Base-by-base conservation (phyloP, 2,888 invertebrate species). In the Stenolophus ochropezus region DNA sequence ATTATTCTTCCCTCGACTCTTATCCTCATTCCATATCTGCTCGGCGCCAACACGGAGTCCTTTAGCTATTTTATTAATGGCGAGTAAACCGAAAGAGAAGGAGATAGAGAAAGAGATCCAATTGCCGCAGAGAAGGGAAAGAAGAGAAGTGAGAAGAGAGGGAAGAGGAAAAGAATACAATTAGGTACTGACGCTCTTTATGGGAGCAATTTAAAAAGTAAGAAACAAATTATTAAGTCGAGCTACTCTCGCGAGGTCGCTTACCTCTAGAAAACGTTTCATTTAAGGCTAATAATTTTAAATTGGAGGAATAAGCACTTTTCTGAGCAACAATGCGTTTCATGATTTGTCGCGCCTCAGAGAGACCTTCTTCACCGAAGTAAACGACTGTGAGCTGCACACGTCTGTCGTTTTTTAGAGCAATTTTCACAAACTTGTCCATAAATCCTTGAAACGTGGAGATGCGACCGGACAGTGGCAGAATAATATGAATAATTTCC, bases 321-420 rank as follows among this genome's bases (percentile, higher is more conserved):
- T 91, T 81, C 91, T 91, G 87, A 91, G 91, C 65, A 93, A 87
- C n/a, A n/a, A 92, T 91, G 8, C 92, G 89, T 14, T 92, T 92
- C 91, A 94, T 93, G 75, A 94, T 93, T 6, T 91, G 90, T 53
- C 93, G 89, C 0, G 94, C 94, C 84, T 94, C 93, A 82, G 92
- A 90, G 1, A 94, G 89, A 0, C 94, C 94, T 69, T 93, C 93
- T 80, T 92, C 92, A 0, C 95, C 94, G 86, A 95, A 95, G 87
- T 94, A 95, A 0, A 95, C 94, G 1, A 95, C 94, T 0, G 94
- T 94, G 81, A 95, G 89, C 85, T 93, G 93, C 8, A 95, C 93
- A 18, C 92, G 90, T 16, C 92, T 90, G 87, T 95, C 94, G 86
- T 93, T 93, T 85, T 92, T 92, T 82, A 94, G 88, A 6, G 93